Base-by-base conservation (phyloP, 2,797 vertebrate genomes). In the Pangasius macronema region DNA sequence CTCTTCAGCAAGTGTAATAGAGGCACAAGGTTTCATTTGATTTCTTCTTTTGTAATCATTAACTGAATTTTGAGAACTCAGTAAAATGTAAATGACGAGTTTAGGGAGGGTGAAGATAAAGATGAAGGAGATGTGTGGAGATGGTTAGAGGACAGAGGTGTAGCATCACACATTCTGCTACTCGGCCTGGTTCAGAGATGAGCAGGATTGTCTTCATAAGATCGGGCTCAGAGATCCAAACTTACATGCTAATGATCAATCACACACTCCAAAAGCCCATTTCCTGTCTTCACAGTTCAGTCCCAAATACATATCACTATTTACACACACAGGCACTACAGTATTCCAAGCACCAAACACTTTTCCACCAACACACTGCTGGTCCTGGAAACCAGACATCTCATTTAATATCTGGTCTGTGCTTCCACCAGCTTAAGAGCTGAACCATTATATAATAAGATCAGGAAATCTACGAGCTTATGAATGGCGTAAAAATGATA, bases 1-100 rank as follows among this genome's bases (percentile, higher is more conserved):
- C 94, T 93, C 96, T 96, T 97, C 96, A 96, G 96, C 96, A 97
- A 95, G 95, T 94, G 95, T 94, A 95, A 93, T 95, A 94, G 95
- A 96, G 95, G 95, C 95, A 96, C 95, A 95, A 95, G 95, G 95
- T 94, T 95, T 95, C 91, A 88, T 95, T 91, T 85, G 91, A 93
- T 90, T 91, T 65, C 76, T 88, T 59, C 36, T 79, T 42, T 80
- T 84, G 68, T 88, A 51, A 63, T 76, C 22, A 7, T 33, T 24
- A 83, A 76, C 68, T 75, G 14, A 46, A 87, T 55, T 89, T 46
- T 75, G 59, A 83, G 90, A 46, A 83, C 84, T 80, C 6, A 9
- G 53, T 65, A 85, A 81, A 75, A 82, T 30, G 80, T 75, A 65
- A 79, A 87, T 68, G 83, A 87, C 5, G 7, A 13, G 46, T 53